Percentiles rank a stretch among this genome's conserved stretches.
Conservation (phyloP, 2,797 vertebrate species). For the Hemitrygon akajei region DNA sequence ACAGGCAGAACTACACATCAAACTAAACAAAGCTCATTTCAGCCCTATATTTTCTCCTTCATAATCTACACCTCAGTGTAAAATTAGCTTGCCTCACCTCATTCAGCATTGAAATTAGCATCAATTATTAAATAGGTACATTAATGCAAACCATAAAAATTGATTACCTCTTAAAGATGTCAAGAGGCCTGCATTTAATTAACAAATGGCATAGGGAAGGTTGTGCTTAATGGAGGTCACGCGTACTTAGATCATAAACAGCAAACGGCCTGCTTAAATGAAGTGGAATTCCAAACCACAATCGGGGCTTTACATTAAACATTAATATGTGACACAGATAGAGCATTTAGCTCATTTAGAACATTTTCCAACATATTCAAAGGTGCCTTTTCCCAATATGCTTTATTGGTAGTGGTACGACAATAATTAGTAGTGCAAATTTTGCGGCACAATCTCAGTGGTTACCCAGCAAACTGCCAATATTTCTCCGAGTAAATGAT, state of each 20-base stretch:
- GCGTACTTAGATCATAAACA: conserved; percentile 35
- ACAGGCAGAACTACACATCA: not conserved
- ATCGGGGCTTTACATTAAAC: conserved; percentile 19
- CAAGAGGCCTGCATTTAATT: conserved; percentile 36
- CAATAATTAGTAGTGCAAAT: not conserved
- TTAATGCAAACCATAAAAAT: conserved; percentile 36
- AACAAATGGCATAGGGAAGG: conserved; percentile 36
- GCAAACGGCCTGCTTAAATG: conserved; percentile 19
- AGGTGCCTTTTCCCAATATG: not conserved
- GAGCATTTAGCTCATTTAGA: too few relatives aligned
- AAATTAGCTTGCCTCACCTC: conserved; percentile 29
- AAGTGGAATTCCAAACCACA: conserved; percentile 28
- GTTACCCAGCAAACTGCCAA: too few relatives aligned
- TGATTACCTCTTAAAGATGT: conserved; percentile 37
- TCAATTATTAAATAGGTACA: conserved; percentile 35
- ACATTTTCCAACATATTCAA: conserved; percentile 3
- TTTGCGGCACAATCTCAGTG: too few relatives aligned
- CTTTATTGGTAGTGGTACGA: not conserved
- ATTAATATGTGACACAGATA: not conserved
- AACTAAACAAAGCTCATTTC: conserved; percentile 29
- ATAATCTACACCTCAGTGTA: conserved; percentile 27
- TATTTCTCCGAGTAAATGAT: too few relatives aligned
- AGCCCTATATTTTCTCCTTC: conserved; percentile 11
- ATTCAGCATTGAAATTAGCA: conserved; percentile 31
- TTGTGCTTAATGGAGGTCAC: conserved; percentile 36